Base-by-base conservation (phyloP, 2,113 vertebrate species). In the Desmodus rotundus region DNA sequence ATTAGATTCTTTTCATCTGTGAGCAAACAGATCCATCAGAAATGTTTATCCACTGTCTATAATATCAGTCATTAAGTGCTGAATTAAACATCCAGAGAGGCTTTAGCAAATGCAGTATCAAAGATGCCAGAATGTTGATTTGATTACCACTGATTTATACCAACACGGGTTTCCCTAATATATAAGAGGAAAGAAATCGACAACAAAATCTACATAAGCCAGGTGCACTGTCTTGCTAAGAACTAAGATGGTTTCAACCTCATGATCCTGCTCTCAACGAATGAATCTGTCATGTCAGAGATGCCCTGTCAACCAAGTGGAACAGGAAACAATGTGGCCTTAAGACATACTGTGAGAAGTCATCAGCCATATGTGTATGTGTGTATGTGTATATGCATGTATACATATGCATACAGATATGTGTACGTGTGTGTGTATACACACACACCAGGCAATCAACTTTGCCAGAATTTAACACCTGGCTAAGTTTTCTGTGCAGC, bases 81-180 rank as follows among this genome's bases (percentile, higher is more conserved):
- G 95, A 98, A 97, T 96, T 96, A 95, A 97, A 98, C 93, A 94
- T 92, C 96, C 94, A 95, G 95, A 97, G 98, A 97, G 56, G 45
- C 9, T 92, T 96, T 96, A 72, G 73, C 85, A 97, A 97, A 97
- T 94, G 92, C 82, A 91, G 1, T 93, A 96, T 85, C 92, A 82
- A 96, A 96, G 91, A 96, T 83, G 76, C 65, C 88, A 95, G 88
- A 85, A 70, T 90, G 84, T 63, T 96, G 96, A 96, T 95, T 95
- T 93, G 68, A 94, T 97, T 95, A 94, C 58, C 41, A 76, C 78
- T 91, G 83, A 97, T 96, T 91, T 94, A 93, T 45, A 96, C 70
- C 81, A 96, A 96, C 90, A 95, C 16, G 47, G 13, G 19, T 52
- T 86, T 96, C 58, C 36, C 78, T 38, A 87, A 88, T 92, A 89